These are phyloP conservation scores for Cosmopolites sordidus DNA, from an alignment of 2,888 invertebrate genomes.

Conservation along the genomic window DNA sequence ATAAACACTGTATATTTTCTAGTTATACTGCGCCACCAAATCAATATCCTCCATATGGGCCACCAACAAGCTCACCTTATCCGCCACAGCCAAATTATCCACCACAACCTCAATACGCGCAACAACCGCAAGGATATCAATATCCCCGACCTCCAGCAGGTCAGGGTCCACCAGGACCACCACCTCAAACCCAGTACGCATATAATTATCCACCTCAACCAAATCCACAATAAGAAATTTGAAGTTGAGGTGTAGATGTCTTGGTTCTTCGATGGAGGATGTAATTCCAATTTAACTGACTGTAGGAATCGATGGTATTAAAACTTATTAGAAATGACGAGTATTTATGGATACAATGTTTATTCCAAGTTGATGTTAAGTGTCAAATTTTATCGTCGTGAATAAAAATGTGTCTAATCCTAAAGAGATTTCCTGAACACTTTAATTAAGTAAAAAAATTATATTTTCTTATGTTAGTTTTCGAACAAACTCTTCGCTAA, in stretches of 20 bases:
- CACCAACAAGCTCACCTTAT: constrained; percentile 48
- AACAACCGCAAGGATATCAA: constrained; percentile 60
- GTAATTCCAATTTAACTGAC: too few relatives aligned
- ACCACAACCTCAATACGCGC: constrained; percentile 57
- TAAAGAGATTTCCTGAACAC: not conserved
- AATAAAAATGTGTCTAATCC: not conserved
- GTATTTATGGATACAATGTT: not conserved
- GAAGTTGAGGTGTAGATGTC: not conserved
- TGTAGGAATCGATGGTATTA: too few relatives aligned
- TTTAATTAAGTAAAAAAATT: not conserved
- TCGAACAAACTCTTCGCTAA: not conserved
- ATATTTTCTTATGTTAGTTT: not conserved
- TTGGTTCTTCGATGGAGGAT: too few relatives aligned
- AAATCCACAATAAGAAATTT: constrained; percentile 53
- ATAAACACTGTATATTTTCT: not conserved
- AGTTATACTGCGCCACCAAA: constrained; percentile 38
- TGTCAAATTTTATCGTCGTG: constrained; percentile 1
- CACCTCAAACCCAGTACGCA: constrained; percentile 68
- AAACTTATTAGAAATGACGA: too few relatives aligned
- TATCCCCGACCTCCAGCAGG: constrained; percentile 63
- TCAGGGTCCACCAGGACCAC: constrained; percentile 60
- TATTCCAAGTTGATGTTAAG: not conserved
- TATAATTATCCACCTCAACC: constrained; percentile 79
- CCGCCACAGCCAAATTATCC: constrained; percentile 59
- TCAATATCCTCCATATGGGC: constrained; percentile 44